phyloP scores from a whole-genome alignment of 1,140 invertebrate genomes.

The Trissolcus basalis region DNA sequence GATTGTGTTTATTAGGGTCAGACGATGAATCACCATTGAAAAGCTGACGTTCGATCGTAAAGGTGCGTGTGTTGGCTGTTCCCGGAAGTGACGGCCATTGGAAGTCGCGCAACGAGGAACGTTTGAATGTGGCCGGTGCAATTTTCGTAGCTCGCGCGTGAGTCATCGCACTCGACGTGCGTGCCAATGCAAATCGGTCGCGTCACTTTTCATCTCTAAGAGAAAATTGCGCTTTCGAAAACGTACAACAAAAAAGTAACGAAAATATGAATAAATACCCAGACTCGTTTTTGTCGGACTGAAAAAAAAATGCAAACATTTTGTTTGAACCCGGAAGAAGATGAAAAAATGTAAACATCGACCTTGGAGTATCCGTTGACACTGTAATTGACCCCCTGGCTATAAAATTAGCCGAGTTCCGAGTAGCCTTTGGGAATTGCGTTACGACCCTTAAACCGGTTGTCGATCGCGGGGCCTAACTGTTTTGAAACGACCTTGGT shows the following conservation, averaged over 20 bases:
- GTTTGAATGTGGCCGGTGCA: slow-evolving; percentile 23
- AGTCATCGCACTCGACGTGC: slow-evolving; percentile 45
- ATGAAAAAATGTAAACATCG: not conserved
- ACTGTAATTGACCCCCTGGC: not conserved
- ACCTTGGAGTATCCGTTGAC: not conserved
- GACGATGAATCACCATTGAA: not conserved
- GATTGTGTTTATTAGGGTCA: slow-evolving; percentile 17
- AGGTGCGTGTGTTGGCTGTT: slow-evolving; percentile 13
- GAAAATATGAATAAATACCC: not conserved
- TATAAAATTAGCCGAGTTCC: slow-evolving; percentile 2
- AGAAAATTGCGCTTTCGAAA: too few relatives aligned
- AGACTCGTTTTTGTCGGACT: not conserved
- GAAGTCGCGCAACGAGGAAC: slow-evolving; percentile 28
- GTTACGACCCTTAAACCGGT: slow-evolving; percentile 24
- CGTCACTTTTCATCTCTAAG: slow-evolving; percentile 8
- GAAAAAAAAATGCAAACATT: not conserved
- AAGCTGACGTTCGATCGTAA: slow-evolving; percentile 17
- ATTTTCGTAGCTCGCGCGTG: slow-evolving; percentile 29
- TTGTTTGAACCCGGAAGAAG: not conserved
- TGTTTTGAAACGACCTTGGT: not conserved
- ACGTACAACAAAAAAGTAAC: too few relatives aligned
- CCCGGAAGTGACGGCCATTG: slow-evolving; percentile 39
- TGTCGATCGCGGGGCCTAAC: not conserved
- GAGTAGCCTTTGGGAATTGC: slow-evolving; percentile 13
- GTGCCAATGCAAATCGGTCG: slow-evolving; percentile 8